phyloP scores from a whole-genome alignment of 2,797 vertebrate species.

The Sebastes taczanowskii region DNA sequence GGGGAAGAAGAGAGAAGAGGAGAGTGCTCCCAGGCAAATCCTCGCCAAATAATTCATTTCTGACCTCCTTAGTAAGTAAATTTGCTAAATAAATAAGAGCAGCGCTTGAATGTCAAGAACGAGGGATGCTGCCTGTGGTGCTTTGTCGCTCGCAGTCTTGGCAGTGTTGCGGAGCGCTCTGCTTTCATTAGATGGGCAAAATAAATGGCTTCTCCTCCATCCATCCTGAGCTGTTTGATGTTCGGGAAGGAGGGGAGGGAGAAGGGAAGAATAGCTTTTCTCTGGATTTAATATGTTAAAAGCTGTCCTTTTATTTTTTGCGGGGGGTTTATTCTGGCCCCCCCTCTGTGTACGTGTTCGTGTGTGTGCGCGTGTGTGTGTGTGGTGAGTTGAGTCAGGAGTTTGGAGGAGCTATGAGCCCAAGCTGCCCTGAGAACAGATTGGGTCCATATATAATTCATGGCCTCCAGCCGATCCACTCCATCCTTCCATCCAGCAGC shows the following conservation, averaged over 20 bases:
- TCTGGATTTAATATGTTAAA: slow-evolving; percentile 86
- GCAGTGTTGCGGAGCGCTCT: slow-evolving; percentile 67
- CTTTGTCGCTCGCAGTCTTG: slow-evolving; percentile 80
- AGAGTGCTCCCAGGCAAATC: slow-evolving; percentile 82
- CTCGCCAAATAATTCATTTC: slow-evolving; percentile 86
- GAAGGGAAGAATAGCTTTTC: slow-evolving; percentile 69
- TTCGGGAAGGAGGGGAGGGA: slow-evolving; percentile 60
- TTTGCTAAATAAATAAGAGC: slow-evolving; percentile 88
- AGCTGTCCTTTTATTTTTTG: slow-evolving; percentile 79
- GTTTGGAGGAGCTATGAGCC: slow-evolving; percentile 67
- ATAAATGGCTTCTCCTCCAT: slow-evolving; percentile 82
- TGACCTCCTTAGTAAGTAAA: slow-evolving; percentile 87
- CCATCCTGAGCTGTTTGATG: slow-evolving; percentile 81
- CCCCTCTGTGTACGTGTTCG: not conserved
- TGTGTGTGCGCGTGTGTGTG: slow-evolving; percentile 1
- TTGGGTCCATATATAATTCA: slow-evolving; percentile 88
- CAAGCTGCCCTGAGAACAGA: slow-evolving; percentile 81
- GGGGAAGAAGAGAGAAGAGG: slow-evolving; percentile 67
- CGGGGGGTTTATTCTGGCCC: slow-evolving; percentile 64
- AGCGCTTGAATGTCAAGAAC: slow-evolving; percentile 83
- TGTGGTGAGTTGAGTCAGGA: slow-evolving; percentile 72
- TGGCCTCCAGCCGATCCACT: slow-evolving; percentile 79
- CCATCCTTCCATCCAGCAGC: slow-evolving; percentile 81
- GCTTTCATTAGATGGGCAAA: slow-evolving; percentile 83
- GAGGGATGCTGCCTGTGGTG: slow-evolving; percentile 76